Conservation (phyloP, 2,888 invertebrate genomes). For the Dicyrtomina minuta region DNA sequence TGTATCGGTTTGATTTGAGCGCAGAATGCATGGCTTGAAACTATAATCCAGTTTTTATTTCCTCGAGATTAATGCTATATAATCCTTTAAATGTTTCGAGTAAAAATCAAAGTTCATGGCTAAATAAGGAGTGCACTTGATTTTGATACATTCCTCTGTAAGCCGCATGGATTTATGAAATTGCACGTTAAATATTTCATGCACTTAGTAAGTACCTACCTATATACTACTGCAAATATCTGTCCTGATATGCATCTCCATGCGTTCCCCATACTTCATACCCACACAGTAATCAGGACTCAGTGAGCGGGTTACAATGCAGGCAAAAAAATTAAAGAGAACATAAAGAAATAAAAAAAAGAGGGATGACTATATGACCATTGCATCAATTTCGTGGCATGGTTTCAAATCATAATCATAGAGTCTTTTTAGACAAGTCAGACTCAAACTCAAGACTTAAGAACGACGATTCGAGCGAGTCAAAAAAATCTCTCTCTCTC, state of each 20-base stretch:
- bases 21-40: background rate
- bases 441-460: too few species aligned
- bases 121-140: slow-evolving; percentile 24
- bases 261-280: background rate
- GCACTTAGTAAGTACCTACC: background rate
- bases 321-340: too few species aligned
- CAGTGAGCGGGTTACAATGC: too few species aligned
- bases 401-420: too few species aligned
- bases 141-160: slow-evolving; percentile 1
- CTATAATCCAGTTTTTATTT: slow-evolving; percentile 17
- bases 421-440: too few species aligned
- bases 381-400: too few species aligned
- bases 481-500: background rate
- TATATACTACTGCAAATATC: background rate
- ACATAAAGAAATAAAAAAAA: too few species aligned
- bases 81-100: slow-evolving; percentile 25
- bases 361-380: too few species aligned
- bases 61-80: slow-evolving; percentile 15
- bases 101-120: slow-evolving; percentile 19
- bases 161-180: background rate
- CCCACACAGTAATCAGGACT: too few species aligned
- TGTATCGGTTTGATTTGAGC: too few species aligned
- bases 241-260: background rate
- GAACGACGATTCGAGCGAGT: too few species aligned
- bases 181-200: slow-evolving; percentile 11